Evolutionary conservation across 2,888 invertebrate species (phyloP), one percentile per base, ranked within the genome.

Genomic region (Conops quadrifasciatus): DNA sequence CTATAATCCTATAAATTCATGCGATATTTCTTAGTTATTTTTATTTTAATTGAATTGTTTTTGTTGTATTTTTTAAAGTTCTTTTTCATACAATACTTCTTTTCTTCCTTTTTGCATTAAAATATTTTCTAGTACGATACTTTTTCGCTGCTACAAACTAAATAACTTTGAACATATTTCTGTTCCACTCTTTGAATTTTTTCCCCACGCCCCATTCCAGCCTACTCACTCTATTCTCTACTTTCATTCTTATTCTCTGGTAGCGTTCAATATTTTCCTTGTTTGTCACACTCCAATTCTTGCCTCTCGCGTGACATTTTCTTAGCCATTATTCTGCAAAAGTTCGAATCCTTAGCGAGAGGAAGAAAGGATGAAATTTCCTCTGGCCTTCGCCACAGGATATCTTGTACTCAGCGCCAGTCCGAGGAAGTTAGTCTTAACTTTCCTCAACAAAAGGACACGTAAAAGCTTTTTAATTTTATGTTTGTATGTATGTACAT

Each of bases 341-440:
- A 36, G 36, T 36, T 36, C n/a, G 15, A 19, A 3, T 49, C 4
- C 49, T 19, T 19, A 19, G n/a, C n/a, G 19, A 49, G 11, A n/a
- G 11, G 11, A 49, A n/a, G 15, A 5, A 49, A 49, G 4, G 3
- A 13, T 19, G 30, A 59, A 16, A n/a, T 59, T 30, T 59, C n/a
- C 13, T 24, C 36, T 59, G 13, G 28, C n/a, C n/a, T 5, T 30
- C 26, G 36, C 36, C 30, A 30, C 30, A 30, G n/a, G 59, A 36
- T 59, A 59, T 28, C 59, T 16, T 59, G 59, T 16, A 28, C 59
- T 11, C 59, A 59, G 59, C 19, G 59, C 59, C 59, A 59, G 59
- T 59, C 59, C 59, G 26, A 59, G 28, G 16, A 24, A 56, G 56
- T 56, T 56, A 13, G 19, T 56, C 19, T 56, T 13, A 56, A 56